These are phyloP conservation scores for Lanius ludovicianus DNA, from an alignment of 2,113 vertebrate genomes.

Conservation along the genomic window DNA sequence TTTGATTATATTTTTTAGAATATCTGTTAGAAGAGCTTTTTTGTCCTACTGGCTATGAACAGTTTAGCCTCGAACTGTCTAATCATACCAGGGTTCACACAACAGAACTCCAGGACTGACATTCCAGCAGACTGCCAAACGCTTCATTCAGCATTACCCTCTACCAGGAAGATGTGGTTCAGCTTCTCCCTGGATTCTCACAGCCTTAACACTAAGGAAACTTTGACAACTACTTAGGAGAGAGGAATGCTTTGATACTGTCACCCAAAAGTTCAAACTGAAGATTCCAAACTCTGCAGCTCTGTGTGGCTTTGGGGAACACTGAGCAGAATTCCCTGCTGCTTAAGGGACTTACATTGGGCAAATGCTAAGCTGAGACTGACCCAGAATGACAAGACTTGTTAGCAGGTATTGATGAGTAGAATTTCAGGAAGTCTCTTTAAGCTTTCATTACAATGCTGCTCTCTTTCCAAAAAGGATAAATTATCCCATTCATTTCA, in stretches of 20 bases:
- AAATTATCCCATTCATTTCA: background rate
- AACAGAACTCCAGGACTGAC: background rate
- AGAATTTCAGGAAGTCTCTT: background rate
- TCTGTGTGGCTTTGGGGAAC: background rate
- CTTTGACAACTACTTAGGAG: background rate
- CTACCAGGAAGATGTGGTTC: fast-evolving
- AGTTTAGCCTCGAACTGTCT: background rate
- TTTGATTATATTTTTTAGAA: background rate
- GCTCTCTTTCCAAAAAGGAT: background rate
- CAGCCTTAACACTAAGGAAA: background rate
- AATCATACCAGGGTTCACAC: background rate
- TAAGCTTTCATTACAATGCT: background rate
- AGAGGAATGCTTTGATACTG: background rate
- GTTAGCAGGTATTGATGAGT: background rate
- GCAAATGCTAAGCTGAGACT: background rate
- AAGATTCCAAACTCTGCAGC: background rate
- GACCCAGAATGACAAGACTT: background rate
- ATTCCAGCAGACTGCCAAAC: background rate
- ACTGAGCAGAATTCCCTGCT: background rate
- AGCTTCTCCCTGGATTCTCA: background rate
- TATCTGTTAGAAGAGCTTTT: background rate
- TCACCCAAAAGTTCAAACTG: fast-evolving
- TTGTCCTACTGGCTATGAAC: background rate
- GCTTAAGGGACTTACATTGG: fast-evolving
- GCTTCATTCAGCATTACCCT: background rate